Evolutionary conservation across 2,797 vertebrate genomes (phyloP).

Genomic region (Pangasius mekongensis): DNA sequence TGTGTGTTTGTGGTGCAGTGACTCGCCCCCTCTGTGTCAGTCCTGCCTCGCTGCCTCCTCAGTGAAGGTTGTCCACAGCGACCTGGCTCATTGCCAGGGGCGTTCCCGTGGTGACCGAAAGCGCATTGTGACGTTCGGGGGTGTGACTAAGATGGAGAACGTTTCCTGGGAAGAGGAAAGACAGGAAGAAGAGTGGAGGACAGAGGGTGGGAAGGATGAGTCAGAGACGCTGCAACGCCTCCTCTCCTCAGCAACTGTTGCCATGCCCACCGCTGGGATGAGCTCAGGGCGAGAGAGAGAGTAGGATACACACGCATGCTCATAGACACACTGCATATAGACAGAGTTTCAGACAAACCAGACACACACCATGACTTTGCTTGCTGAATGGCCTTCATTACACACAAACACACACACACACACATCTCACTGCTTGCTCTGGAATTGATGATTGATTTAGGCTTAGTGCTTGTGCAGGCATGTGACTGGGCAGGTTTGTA

Average conservation of each 20-base stretch:
- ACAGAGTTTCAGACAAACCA: slow-evolving; percentile 4
- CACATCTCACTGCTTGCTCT: not conserved
- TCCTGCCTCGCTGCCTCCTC: slow-evolving; percentile 73
- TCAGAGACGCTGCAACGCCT: slow-evolving; percentile 74
- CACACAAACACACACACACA: slow-evolving; percentile 2
- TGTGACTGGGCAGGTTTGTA: not conserved
- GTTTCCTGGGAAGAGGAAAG: slow-evolving; percentile 72
- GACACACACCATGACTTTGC: not conserved
- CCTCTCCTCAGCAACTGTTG: slow-evolving; percentile 74
- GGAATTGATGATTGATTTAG: not conserved
- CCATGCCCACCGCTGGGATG: slow-evolving; percentile 76
- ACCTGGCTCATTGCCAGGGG: slow-evolving; percentile 76
- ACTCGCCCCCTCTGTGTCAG: slow-evolving; percentile 77
- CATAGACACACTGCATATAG: slow-evolving; percentile 22
- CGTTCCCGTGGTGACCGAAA: slow-evolving; percentile 72
- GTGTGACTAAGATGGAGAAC: slow-evolving; percentile 91
- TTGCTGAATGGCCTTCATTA: not conserved
- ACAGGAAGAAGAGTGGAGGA: slow-evolving; percentile 52
- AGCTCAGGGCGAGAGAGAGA: slow-evolving; percentile 67
- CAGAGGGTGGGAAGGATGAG: slow-evolving; percentile 76
- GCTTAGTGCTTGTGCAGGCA: not conserved
- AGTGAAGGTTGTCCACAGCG: slow-evolving; percentile 73
- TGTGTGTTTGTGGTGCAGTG: slow-evolving; percentile 75
- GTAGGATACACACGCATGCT: slow-evolving; percentile 37
- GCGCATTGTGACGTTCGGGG: slow-evolving; percentile 91